A percentile compares a stretch with the other conserved stretches of the same genome.
phyloP scores from a whole-genome alignment of 2,113 vertebrate species.

The Galbula dea region DNA sequence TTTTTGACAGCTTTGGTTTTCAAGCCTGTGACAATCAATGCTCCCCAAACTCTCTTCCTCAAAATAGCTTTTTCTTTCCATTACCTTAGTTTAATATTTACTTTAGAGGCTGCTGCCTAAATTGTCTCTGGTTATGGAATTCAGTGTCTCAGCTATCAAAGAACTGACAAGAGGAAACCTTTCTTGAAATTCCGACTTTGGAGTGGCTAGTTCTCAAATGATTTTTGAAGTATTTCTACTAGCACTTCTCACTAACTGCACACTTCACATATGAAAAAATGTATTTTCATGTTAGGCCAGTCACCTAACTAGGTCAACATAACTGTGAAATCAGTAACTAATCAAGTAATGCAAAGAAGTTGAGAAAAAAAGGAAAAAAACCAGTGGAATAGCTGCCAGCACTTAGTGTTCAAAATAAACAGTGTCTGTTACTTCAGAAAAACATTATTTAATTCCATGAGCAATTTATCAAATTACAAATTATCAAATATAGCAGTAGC shows the following conservation, averaged over 20 bases:
- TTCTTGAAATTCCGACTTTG: neutral
- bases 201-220: neutral
- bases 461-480: neutral
- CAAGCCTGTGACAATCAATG: neutral
- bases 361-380: neutral
- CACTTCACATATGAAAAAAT: neutral
- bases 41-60: neutral
- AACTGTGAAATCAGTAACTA: neutral
- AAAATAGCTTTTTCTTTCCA: slow-evolving; percentile 12
- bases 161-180: neutral
- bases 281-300: neutral
- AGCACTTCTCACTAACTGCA: neutral
- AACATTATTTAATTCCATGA: neutral
- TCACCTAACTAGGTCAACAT: neutral
- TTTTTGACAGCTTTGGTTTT: neutral
- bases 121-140: neutral
- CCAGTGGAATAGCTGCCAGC: neutral
- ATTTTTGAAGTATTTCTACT: neutral
- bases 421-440: neutral
- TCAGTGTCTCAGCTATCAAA: neutral
- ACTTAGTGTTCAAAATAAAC: neutral
- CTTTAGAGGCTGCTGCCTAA: slow-evolving; percentile 2
- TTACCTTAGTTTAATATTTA: slow-evolving; percentile 55
- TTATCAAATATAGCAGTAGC: neutral
- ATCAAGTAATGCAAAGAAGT: neutral